Percentiles rank a stretch among this genome's conserved stretches.
Conservation (phyloP, 35 echinoderm and acorn worm genomes). For the Apostichopus californicus region DNA sequence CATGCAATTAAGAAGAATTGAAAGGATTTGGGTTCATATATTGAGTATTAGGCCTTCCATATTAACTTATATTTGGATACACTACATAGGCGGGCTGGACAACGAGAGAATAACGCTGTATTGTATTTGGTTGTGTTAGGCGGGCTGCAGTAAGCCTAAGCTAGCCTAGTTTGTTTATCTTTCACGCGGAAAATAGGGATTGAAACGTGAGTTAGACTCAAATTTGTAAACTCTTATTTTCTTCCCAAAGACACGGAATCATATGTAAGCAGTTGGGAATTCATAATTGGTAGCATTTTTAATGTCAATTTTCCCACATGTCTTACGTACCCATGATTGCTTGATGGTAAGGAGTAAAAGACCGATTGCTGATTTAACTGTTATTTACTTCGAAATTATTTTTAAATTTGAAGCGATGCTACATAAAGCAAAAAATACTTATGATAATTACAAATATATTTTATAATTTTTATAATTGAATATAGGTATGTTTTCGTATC, state of each 20-base stretch:
- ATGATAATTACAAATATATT: too few relatives aligned
- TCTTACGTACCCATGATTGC: not conserved
- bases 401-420: too few relatives aligned
- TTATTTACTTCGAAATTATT: too few relatives aligned
- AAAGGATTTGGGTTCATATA: too few relatives aligned
- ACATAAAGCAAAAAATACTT: too few relatives aligned
- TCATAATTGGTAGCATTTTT: not conserved
- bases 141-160: not conserved
- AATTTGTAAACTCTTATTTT: not conserved
- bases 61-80: not conserved
- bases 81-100: not conserved
- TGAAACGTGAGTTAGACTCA: not conserved
- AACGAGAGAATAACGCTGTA: not conserved
- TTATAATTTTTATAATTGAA: too few relatives aligned
- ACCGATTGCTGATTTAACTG: not conserved
- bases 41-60: too few relatives aligned
- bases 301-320: not conserved
- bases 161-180: too few relatives aligned
- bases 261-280: not conserved
- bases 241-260: not conserved
- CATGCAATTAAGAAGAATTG: too few relatives aligned
- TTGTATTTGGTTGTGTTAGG: not conserved
- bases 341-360: not conserved
- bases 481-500: too few relatives aligned
- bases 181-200: not conserved